Evolutionary conservation across 2,797 vertebrate species (phyloP).

Genomic region (Clamator glandarius): DNA sequence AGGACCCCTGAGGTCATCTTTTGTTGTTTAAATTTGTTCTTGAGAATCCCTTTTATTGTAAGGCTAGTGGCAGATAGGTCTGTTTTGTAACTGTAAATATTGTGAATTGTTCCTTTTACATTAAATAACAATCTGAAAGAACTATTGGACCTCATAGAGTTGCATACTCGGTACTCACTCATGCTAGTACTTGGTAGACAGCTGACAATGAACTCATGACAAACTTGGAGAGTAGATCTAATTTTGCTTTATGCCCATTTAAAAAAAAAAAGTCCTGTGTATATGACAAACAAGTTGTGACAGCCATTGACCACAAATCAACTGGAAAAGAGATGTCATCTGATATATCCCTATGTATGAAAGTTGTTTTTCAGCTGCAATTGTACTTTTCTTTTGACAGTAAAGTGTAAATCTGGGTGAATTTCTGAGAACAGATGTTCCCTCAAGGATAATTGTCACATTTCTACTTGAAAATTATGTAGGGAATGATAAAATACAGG

Average conservation of each 20-base stretch:
- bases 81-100: not conserved
- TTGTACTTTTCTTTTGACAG: not conserved
- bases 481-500: not conserved
- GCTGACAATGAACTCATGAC: not conserved
- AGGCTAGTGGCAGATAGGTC: not conserved
- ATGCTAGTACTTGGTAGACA: not conserved
- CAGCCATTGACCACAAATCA: not conserved
- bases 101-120: not conserved
- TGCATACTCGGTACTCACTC: not conserved
- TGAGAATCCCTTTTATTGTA: not conserved
- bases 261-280: too few species aligned
- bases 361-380: not conserved
- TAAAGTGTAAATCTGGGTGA: slow-evolving; percentile 6
- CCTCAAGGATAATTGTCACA: not conserved
- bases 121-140: not conserved
- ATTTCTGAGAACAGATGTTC: slow-evolving; percentile 14
- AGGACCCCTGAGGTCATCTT: not conserved
- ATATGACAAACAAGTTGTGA: not conserved
- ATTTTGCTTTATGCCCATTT: not conserved
- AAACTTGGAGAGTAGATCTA: not conserved
- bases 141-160: not conserved
- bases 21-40: not conserved
- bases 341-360: not conserved
- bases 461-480: not conserved
- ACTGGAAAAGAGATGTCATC: not conserved